Conservation (phyloP, 2,888 invertebrate genomes). For the Ceramica pisi region DNA sequence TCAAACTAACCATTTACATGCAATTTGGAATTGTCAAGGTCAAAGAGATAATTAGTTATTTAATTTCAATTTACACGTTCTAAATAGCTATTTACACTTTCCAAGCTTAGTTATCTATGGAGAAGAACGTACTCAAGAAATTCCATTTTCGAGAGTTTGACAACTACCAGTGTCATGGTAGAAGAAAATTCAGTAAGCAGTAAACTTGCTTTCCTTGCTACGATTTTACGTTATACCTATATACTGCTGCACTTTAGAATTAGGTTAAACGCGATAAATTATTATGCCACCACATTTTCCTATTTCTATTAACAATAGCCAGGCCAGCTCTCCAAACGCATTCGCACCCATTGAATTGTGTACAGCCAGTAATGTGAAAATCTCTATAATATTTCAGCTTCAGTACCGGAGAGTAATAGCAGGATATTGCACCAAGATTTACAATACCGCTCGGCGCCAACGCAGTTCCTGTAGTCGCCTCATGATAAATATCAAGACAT, state of each 20-base stretch:
- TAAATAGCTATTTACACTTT: too few species aligned
- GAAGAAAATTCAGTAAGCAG: neutral
- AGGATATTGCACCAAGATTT: conserved; percentile 66
- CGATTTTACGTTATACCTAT: conserved; percentile 11
- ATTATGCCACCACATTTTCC: conserved; percentile 28
- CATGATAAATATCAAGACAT: conserved; percentile 51
- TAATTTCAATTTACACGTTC: too few species aligned
- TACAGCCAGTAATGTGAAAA: conserved; percentile 53
- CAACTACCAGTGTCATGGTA: neutral
- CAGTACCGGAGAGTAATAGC: conserved; percentile 61
- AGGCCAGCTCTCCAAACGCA: conserved; percentile 43
- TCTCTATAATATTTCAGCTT: conserved; percentile 64
- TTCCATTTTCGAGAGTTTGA: neutral
- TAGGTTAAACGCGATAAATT: conserved; percentile 31
- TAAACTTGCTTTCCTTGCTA: neutral
- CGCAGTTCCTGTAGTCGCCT: conserved; percentile 44
- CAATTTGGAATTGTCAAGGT: too few species aligned
- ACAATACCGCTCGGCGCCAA: conserved; percentile 54
- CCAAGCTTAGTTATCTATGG: too few species aligned
- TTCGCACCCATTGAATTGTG: conserved; percentile 48
- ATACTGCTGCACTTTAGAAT: conserved; percentile 29
- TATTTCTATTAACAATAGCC: conserved; percentile 45
- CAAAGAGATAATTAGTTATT: too few species aligned
- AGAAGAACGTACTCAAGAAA: too few species aligned
- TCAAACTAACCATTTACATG: too few species aligned